phyloP scores from a whole-genome alignment of 1,140 invertebrate genomes.

The Musca domestica region DNA sequence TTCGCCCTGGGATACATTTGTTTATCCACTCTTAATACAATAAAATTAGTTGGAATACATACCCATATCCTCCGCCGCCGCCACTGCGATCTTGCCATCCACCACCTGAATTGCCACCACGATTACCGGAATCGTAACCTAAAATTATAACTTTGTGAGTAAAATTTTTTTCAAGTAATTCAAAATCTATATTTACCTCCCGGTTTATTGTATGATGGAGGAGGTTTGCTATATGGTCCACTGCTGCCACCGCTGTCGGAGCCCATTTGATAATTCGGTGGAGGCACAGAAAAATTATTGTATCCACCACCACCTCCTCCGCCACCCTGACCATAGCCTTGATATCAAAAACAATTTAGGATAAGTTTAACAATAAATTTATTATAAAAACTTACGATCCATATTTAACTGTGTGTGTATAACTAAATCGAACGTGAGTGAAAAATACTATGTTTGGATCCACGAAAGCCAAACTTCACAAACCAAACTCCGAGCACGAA shows the following conservation, averaged over 20 bases:
- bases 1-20: conserved; percentile 14
- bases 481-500: no score
- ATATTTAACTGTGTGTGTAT: not conserved
- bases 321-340: not conserved
- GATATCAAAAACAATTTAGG: not conserved
- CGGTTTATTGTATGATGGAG: conserved; percentile 45
- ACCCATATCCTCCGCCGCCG: conserved; percentile 56
- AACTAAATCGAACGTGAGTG: no score
- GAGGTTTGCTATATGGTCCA: conserved; percentile 43
- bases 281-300: conserved; percentile 50
- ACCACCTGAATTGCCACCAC: conserved; percentile 45
- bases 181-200: conserved; percentile 36
- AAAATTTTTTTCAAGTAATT: no score
- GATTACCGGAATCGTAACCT: conserved; percentile 52
- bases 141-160: conserved; percentile 11
- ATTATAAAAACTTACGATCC: conserved; percentile 12
- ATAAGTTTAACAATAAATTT: no score
- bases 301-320: conserved; percentile 48
- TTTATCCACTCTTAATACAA: conserved; percentile 53
- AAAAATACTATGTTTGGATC: no score
- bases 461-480: no score
- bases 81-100: conserved; percentile 39
- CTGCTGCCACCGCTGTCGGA: conserved; percentile 47
- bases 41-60: conserved; percentile 55
- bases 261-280: conserved; percentile 49